Evolutionary conservation across 2,113 vertebrate species (phyloP), one percentile per base, ranked within the genome.

Genomic region (Lophius piscatorius): DNA sequence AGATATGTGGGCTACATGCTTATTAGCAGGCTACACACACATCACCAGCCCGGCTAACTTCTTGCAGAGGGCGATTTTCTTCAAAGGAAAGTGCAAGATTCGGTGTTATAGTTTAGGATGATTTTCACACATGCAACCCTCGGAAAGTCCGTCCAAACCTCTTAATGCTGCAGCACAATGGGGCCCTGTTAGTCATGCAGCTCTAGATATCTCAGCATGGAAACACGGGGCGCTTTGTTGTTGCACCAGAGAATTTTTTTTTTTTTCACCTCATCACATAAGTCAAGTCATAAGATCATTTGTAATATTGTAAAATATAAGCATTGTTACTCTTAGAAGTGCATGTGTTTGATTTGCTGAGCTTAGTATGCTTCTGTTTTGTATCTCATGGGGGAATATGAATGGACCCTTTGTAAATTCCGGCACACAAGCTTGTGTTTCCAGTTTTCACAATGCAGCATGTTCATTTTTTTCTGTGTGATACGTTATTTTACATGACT

Each of bases 1-100:
- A 76, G 64, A 52, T 73, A 84, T 81, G 70, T 83, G 77, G 80
- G 76, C 76, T 83, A 77, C 71, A 80, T 74, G 83, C 77, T 71
- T 74, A 72, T 86, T 84, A 84, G 71, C 61, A 64, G 46, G 44
- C 69, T 60, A 41, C 14, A 16, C 61, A 63, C 46, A 76, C 67
- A 70, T 77, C 77, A 75, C 76, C 76, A 64, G 81, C 52, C 61
- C 49, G 22, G 36, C 68, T 73, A 67, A 75, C 70, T 50, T 78
- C 60, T 18, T 10, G 72, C 58, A 58, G 61, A 69, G 80, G 76
- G 74, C 67, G 74, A 23, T 64, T 74, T 71, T 60, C 55, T 70
- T 75, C 6, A 3, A 65, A 63, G 46, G 50, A 73, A 65, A 70
- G 49, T 67, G 65, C 51, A 42, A 68, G 54, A 63, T 68, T 76